phyloP scores from a whole-genome alignment of 2,888 invertebrate genomes.

The Scaptomyza polygonia region DNA sequence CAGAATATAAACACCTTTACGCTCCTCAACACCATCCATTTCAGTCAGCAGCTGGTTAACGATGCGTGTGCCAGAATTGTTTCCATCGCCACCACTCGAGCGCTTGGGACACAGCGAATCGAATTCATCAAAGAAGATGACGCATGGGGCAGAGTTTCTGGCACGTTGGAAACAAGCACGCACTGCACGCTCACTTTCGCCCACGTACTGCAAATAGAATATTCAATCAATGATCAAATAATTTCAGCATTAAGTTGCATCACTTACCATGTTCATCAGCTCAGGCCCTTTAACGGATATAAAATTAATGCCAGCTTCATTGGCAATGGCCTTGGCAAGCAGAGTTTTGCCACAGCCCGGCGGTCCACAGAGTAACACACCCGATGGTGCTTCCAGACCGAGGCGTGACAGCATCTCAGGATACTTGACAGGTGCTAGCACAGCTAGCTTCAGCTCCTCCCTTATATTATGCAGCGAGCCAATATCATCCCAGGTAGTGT shows the following conservation, averaged over 20 bases:
- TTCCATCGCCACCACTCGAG: slow-evolving; percentile 88
- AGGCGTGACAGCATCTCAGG: slow-evolving; percentile 91
- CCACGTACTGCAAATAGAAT: slow-evolving; percentile 91
- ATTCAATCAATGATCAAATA: not conserved
- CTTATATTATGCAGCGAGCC: slow-evolving; percentile 95
- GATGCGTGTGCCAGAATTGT: slow-evolving; percentile 91
- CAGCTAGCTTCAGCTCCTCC: slow-evolving; percentile 94
- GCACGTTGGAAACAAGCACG: slow-evolving; percentile 98
- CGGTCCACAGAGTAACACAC: slow-evolving; percentile 97
- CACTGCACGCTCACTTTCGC: slow-evolving; percentile 98
- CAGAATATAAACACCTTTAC: slow-evolving; percentile 96
- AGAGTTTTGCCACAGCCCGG: slow-evolving; percentile 99
- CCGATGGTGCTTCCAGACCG: slow-evolving; percentile 93
- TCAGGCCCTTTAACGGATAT: slow-evolving; percentile 99
- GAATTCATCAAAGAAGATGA: slow-evolving; percentile 99
- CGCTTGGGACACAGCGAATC: slow-evolving; percentile 97
- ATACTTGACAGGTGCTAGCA: slow-evolving; percentile 95
- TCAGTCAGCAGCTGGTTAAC: slow-evolving; percentile 99
- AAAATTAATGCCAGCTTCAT: slow-evolving; percentile 99
- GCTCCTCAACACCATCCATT: slow-evolving; percentile 98
- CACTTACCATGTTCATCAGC: slow-evolving; percentile 95
- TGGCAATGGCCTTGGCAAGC: slow-evolving; percentile 98
- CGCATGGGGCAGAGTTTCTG: slow-evolving; percentile 97
- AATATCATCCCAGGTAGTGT: slow-evolving; percentile 98
- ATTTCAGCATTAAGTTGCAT: not conserved